phyloP scores from a whole-genome alignment of 2,888 invertebrate species.

The Tenthredo livida region DNA sequence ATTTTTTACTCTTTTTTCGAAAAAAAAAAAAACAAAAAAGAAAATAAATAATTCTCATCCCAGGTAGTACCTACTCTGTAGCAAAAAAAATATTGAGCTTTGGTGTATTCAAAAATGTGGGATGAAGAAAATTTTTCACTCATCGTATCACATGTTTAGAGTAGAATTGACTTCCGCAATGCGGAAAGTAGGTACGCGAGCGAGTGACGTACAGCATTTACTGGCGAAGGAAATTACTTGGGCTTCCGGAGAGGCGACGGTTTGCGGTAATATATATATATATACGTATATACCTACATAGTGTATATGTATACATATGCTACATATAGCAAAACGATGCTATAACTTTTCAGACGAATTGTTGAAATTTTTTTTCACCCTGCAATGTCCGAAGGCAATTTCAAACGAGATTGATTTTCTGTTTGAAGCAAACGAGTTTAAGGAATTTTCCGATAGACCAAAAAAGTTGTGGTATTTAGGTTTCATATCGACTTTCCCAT shows the following conservation, averaged over 20 bases:
- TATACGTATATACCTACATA: background rate
- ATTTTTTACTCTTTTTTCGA: background rate
- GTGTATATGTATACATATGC: background rate
- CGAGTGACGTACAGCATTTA: background rate
- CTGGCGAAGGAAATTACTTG: slow-evolving; percentile 25
- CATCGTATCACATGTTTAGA: background rate
- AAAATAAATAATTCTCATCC: background rate
- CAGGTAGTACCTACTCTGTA: background rate
- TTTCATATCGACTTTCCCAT: background rate
- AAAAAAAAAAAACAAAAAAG: background rate
- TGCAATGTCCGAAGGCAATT: background rate
- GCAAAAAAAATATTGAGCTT: background rate
- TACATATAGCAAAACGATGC: background rate
- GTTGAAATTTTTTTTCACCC: background rate
- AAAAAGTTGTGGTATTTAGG: background rate
- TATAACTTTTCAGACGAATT: background rate
- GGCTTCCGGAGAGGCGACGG: background rate
- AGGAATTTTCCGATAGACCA: background rate
- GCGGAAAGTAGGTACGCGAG: background rate
- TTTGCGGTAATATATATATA: slow-evolving; percentile 13
- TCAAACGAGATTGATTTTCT: background rate
- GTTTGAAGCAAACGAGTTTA: background rate
- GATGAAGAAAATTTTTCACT: background rate
- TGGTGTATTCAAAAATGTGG: background rate
- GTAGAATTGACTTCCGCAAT: background rate